Evolutionary conservation across 2,888 invertebrate species (phyloP).

Genomic region (Pimpla rufipes): DNA sequence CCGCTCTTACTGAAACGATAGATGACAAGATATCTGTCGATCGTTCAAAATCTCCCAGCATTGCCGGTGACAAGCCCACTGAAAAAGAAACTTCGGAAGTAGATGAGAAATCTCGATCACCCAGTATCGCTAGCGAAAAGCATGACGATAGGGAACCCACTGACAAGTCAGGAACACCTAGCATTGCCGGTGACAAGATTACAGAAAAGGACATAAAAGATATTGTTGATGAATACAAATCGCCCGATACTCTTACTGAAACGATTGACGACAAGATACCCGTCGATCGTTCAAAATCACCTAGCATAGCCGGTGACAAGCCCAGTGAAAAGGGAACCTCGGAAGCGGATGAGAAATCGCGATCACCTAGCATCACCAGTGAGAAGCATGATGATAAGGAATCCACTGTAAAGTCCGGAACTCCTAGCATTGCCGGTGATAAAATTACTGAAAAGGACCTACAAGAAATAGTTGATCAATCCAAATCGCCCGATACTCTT

Average conservation of each 20-base stretch:
- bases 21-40: slow-evolving; percentile 1
- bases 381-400: slow-evolving; percentile 16
- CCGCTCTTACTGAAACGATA: slow-evolving; percentile 5
- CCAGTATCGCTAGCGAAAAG: slow-evolving; percentile 44
- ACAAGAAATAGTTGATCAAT: background rate
- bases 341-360: background rate
- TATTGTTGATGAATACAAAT: background rate
- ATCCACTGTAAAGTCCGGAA: background rate
- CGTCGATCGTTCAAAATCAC: slow-evolving; percentile 38
- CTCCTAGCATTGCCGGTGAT: background rate
- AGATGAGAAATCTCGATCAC: slow-evolving; percentile 31
- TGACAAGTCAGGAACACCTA: slow-evolving; percentile 23
- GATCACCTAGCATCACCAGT: background rate
- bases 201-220: background rate
- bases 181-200: slow-evolving; percentile 5
- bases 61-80: slow-evolving; percentile 47
- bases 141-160: slow-evolving; percentile 27
- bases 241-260: slow-evolving; percentile 46
- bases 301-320: slow-evolving; percentile 41
- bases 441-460: background rate
- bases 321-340: slow-evolving; percentile 59
- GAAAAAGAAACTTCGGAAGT: slow-evolving; percentile 15
- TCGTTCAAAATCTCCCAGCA: slow-evolving; percentile 62
- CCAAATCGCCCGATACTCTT: slow-evolving; percentile 46
- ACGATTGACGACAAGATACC: slow-evolving; percentile 43